These are phyloP conservation scores for Rhinogobio ventralis DNA, from an alignment of 2,797 vertebrate species.

Conservation along the genomic window DNA sequence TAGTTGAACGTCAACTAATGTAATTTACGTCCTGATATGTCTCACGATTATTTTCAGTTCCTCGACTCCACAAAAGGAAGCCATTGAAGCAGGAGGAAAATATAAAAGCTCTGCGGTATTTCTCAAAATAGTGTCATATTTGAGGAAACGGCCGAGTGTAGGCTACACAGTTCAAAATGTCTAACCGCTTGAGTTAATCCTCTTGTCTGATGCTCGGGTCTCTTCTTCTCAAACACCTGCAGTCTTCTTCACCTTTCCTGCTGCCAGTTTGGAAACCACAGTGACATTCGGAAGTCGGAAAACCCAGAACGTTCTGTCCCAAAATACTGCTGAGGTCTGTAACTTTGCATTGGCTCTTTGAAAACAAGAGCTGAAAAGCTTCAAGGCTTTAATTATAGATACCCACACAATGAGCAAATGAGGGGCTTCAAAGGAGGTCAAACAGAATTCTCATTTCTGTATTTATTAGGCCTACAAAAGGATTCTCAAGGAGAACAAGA, in stretches of 20 bases:
- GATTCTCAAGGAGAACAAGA: neutral
- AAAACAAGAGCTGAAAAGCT: slow-evolving; percentile 74
- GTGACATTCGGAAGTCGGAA: slow-evolving; percentile 62
- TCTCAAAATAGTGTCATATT: slow-evolving; percentile 47
- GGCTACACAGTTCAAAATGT: neutral
- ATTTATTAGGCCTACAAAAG: slow-evolving; percentile 31
- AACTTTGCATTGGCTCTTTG: slow-evolving; percentile 78
- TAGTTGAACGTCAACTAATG: slow-evolving; percentile 13
- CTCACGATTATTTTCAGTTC: neutral
- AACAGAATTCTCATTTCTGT: neutral
- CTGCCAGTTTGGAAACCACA: slow-evolving; percentile 55
- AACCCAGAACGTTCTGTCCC: slow-evolving; percentile 70
- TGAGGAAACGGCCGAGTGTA: neutral
- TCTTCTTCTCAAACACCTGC: slow-evolving; percentile 40
- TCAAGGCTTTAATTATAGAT: slow-evolving; percentile 76
- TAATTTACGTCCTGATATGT: neutral
- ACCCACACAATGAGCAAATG: slow-evolving; percentile 66
- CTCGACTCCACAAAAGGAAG: neutral
- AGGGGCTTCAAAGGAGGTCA: slow-evolving; percentile 49
- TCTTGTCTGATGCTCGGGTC: slow-evolving; percentile 10
- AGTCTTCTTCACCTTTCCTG: slow-evolving; percentile 47
- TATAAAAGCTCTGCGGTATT: slow-evolving; percentile 14
- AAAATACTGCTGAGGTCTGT: slow-evolving; percentile 72
- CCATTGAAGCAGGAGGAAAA: slow-evolving; percentile 6
- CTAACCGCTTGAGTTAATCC: slow-evolving; percentile 15